These are phyloP conservation scores for Channallabes apus DNA, from an alignment of 2,797 vertebrate species.

Conservation along the genomic window DNA sequence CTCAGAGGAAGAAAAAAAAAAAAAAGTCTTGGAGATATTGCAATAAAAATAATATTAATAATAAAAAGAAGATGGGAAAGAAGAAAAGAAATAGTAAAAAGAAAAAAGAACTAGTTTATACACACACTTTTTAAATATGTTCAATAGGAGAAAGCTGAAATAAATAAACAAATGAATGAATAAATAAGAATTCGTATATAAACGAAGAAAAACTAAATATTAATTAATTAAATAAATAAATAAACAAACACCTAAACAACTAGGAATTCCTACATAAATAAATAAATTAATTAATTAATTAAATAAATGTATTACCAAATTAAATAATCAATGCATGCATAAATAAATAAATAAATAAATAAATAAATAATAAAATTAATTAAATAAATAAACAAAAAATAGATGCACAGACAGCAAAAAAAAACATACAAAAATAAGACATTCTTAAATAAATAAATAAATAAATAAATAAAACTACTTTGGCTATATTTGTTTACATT, in stretches of 20 bases:
- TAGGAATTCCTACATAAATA: neutral
- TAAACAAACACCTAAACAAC: neutral
- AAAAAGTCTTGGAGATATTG: no score
- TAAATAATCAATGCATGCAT: neutral
- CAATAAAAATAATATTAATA: neutral
- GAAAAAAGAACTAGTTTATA: no score
- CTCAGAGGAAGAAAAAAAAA: neutral
- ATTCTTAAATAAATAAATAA: neutral
- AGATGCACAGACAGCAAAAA: neutral
- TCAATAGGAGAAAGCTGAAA: no score
- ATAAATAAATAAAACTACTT: neutral
- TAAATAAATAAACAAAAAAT: neutral
- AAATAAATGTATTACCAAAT: neutral
- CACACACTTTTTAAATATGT: no score
- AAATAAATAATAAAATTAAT: neutral
- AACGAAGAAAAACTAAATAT: neutral
- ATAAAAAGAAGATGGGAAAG: neutral
- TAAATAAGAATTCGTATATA: neutral
- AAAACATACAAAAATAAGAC: no score
- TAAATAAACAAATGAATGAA: neutral
- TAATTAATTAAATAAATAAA: neutral
- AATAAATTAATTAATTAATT: neutral
- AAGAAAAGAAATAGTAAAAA: no score
- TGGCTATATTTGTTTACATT: no score
- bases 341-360: neutral